phyloP scores from a whole-genome alignment of 2,888 invertebrate species.

The Caenorhabditis uteleia region DNA sequence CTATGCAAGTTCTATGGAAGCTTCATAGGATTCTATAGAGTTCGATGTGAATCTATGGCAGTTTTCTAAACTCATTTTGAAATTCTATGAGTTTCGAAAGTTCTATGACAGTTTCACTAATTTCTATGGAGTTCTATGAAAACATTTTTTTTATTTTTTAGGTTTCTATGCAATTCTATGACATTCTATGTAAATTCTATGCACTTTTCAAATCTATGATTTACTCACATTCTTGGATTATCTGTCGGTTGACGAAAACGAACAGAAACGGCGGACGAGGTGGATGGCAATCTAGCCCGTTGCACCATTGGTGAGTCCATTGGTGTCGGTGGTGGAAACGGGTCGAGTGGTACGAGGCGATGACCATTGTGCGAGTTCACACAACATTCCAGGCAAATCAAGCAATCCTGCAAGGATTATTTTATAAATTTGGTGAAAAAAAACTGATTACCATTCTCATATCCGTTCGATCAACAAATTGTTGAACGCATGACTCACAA shows the following conservation, averaged over 20 bases:
- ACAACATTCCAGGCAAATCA: constrained; percentile 62
- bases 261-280: constrained; percentile 26
- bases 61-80: too few species aligned
- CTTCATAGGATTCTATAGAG: too few species aligned
- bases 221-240: neutral
- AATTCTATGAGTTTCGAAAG: too few species aligned
- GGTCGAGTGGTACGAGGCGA: constrained; percentile 16
- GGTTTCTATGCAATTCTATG: too few species aligned
- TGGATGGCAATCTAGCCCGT: constrained; percentile 15
- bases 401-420: constrained; percentile 16
- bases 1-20: too few species aligned
- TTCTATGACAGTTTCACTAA: too few species aligned
- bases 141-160: too few species aligned
- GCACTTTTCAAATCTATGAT: too few species aligned
- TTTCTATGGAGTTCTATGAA: too few species aligned
- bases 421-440: neutral
- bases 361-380: constrained; percentile 66
- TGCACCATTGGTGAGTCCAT: constrained; percentile 11
- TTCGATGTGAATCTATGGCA: too few species aligned
- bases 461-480: constrained; percentile 22
- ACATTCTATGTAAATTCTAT: too few species aligned
- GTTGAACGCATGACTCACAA: constrained; percentile 26
- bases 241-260: constrained; percentile 18
- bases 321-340: constrained; percentile 10
- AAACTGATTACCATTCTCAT: constrained; percentile 13